A percentile compares a stretch with the other conserved stretches of the same genome.
Conservation (phyloP, 2,888 invertebrate species). For the Amblyteles armatorius region DNA sequence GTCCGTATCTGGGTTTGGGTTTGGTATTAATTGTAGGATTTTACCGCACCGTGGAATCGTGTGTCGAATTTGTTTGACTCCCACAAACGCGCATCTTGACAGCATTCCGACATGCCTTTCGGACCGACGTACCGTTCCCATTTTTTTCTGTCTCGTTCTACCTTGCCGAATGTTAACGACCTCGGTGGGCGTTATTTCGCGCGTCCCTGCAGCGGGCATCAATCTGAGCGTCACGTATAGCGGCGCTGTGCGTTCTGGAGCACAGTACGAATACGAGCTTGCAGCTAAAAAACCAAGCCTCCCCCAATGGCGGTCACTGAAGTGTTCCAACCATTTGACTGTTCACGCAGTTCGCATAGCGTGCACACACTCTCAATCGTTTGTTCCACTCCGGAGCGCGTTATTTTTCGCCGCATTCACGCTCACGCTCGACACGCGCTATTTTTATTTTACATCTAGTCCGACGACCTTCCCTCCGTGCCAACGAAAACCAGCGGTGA, state of each 20-base stretch:
- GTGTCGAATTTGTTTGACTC: background rate
- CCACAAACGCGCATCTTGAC: background rate
- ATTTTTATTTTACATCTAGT: conserved; percentile 64
- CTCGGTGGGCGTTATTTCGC: conserved; percentile 25
- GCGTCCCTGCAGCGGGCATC: conserved; percentile 24
- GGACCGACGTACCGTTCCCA: background rate
- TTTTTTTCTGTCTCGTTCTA: conserved; percentile 1
- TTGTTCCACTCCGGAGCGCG: conserved; percentile 52
- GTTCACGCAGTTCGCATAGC: conserved; percentile 9
- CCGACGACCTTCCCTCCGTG: conserved; percentile 61
- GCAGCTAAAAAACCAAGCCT: conserved; percentile 6
- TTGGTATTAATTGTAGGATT: too few relatives aligned
- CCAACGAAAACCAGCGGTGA: conserved; percentile 50
- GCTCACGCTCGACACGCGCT: conserved; percentile 43
- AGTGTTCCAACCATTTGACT: conserved; percentile 25
- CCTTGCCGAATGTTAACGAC: conserved; percentile 37
- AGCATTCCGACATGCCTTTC: background rate
- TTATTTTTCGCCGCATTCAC: conserved; percentile 56
- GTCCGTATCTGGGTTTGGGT: too few relatives aligned
- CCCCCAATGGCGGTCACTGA: conserved; percentile 33
- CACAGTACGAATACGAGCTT: conserved; percentile 24
- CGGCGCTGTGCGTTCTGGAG: conserved; percentile 19
- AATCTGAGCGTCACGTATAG: conserved; percentile 32
- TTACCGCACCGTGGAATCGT: background rate
- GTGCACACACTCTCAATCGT: conserved; percentile 38